phyloP scores from a whole-genome alignment of 2,113 vertebrate genomes.

The Ctenomys sociabilis region DNA sequence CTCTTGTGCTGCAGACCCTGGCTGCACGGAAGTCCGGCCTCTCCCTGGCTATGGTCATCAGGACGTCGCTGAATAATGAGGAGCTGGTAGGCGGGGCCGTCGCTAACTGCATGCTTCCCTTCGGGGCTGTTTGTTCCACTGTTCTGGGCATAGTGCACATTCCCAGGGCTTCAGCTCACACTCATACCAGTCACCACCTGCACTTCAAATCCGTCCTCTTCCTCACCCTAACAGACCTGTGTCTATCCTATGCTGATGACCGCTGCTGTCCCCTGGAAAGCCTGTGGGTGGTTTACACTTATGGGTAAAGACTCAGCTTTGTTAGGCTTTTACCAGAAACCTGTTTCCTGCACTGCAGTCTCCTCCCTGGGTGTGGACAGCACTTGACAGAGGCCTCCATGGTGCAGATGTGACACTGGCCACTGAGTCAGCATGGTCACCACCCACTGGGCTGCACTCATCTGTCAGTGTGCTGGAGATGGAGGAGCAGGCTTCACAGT shows the following conservation, averaged over 20 bases:
- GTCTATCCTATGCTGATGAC: background rate
- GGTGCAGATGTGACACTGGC: background rate
- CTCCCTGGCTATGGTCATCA: constrained; percentile 95
- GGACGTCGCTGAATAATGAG: constrained; percentile 95
- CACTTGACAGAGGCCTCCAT: background rate
- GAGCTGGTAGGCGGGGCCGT: constrained; percentile 93
- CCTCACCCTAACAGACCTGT: background rate
- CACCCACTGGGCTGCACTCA: background rate
- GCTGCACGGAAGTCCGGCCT: constrained; percentile 98
- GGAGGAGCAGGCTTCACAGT: background rate
- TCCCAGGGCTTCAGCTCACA: background rate
- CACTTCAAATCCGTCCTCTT: background rate
- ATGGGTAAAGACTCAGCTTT: background rate
- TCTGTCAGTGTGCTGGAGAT: background rate
- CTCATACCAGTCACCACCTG: background rate
- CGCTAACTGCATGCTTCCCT: background rate
- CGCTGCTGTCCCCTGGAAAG: background rate
- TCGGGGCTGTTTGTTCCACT: background rate
- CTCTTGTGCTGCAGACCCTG: constrained; percentile 89
- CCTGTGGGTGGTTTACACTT: background rate
- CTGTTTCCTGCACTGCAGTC: accelerated
- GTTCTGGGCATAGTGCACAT: background rate
- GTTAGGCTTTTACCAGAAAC: background rate
- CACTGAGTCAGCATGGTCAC: background rate
- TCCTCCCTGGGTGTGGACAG: background rate